Evolutionary conservation across 2,888 invertebrate genomes (phyloP).

Genomic region (Thera britannica): DNA sequence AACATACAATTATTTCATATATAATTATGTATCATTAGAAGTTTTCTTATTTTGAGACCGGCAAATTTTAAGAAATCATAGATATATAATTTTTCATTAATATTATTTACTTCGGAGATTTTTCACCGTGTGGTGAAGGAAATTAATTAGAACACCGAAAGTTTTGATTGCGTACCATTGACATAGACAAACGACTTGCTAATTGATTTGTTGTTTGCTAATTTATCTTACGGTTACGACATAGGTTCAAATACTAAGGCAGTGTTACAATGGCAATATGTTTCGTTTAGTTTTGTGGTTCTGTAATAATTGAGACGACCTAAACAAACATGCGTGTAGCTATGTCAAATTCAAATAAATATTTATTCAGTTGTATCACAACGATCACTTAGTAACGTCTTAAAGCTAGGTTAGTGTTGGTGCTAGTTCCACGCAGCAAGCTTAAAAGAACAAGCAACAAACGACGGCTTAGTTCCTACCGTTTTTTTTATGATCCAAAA

Average conservation of each 20-base stretch:
- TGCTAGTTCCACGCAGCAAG: too few relatives aligned
- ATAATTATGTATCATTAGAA: neutral
- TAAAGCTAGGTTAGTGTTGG: too few relatives aligned
- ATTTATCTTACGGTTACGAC: constrained; percentile 22
- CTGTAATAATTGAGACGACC: neutral
- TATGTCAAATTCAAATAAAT: too few relatives aligned
- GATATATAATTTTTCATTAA: too few relatives aligned
- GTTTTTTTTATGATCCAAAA: too few relatives aligned
- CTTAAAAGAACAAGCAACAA: too few relatives aligned
- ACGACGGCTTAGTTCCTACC: too few relatives aligned
- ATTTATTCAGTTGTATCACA: too few relatives aligned
- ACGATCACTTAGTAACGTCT: too few relatives aligned
- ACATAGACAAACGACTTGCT: constrained; percentile 23
- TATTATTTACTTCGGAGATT: neutral
- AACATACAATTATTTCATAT: too few relatives aligned
- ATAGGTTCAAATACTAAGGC: constrained; percentile 14
- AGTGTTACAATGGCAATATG: neutral
- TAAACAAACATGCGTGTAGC: too few relatives aligned
- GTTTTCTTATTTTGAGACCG: neutral
- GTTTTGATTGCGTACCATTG: constrained; percentile 20
- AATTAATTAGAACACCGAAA: constrained; percentile 12
- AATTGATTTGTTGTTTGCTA: constrained; percentile 20
- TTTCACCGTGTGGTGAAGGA: neutral
- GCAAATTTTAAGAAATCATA: neutral
- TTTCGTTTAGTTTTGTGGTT: neutral